phyloP scores from a whole-genome alignment of 2,797 vertebrate species.

The Helicolenus hilgendorfi region DNA sequence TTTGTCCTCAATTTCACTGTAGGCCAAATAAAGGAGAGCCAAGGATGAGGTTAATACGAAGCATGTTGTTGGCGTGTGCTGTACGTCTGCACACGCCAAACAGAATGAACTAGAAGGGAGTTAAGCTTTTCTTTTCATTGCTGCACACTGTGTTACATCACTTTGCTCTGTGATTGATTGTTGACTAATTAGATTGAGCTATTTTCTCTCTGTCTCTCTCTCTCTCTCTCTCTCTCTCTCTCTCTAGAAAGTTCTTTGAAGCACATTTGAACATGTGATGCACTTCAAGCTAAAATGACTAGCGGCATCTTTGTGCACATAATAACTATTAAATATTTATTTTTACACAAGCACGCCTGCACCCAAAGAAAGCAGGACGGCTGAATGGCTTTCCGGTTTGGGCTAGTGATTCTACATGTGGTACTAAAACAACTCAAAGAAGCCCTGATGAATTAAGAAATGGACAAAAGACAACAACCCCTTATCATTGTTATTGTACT shows the following conservation, averaged over 20 bases:
- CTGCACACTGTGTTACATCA: neutral
- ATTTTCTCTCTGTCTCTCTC: neutral
- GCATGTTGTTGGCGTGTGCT: conserved; percentile 1
- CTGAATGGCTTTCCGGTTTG: neutral
- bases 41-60: conserved; percentile 5
- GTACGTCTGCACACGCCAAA: neutral
- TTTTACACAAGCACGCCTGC: neutral
- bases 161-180: conserved; percentile 20
- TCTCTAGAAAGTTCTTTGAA: conserved; percentile 26
- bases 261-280: neutral
- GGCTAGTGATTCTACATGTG: neutral
- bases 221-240: too few species aligned
- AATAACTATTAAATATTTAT: neutral
- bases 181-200: conserved; percentile 20
- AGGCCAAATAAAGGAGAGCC: conserved; percentile 28
- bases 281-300: neutral
- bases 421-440: neutral
- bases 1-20: conserved; percentile 21
- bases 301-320: neutral
- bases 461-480: neutral
- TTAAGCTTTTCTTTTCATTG: neutral
- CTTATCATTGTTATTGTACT: neutral
- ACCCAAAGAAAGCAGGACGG: neutral
- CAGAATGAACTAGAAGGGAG: neutral
- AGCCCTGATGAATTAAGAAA: neutral